Conservation (phyloP, 2,113 vertebrate species). For the Campylomormyrus numenius region DNA sequence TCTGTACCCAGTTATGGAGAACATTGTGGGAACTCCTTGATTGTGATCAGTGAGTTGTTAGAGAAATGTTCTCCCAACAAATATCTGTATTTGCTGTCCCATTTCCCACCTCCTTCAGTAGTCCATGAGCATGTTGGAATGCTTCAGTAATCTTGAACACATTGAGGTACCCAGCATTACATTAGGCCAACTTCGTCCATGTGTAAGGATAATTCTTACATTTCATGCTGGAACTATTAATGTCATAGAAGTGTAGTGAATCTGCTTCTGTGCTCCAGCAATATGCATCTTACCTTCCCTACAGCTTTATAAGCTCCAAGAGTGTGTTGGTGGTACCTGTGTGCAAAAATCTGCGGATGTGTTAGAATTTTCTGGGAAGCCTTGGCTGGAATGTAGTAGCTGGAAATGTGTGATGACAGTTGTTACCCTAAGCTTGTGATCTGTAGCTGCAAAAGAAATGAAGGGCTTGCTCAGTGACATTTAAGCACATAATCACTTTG, state of each 20-base stretch:
- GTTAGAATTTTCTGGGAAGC: not conserved
- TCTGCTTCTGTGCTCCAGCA: not conserved
- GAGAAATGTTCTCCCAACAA: not conserved
- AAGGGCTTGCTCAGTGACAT: not conserved
- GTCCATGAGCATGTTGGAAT: constrained; percentile 39
- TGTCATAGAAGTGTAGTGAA: not conserved
- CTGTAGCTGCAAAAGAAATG: not conserved
- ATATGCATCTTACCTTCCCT: not conserved
- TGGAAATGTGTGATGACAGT: not conserved
- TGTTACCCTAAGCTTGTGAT: not conserved
- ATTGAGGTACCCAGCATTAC: constrained; percentile 35
- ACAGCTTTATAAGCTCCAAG: not conserved
- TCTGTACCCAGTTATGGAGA: not conserved
- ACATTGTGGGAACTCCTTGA: not conserved
- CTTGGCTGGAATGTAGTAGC: not conserved
- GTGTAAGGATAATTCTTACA: not conserved
- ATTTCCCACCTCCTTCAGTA: not conserved
- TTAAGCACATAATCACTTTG: not conserved
- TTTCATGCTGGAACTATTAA: not conserved
- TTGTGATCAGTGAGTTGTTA: not conserved
- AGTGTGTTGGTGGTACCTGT: not conserved
- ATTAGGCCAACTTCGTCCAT: not conserved
- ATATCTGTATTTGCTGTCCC: constrained; percentile 19
- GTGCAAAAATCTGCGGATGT: not conserved
- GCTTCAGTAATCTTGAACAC: constrained; percentile 47